A percentile compares a stretch with the other conserved stretches of the same genome.
These are phyloP conservation scores for Silvanus unidentatus DNA, from an alignment of 2,888 invertebrate genomes.

Conservation along the genomic window DNA sequence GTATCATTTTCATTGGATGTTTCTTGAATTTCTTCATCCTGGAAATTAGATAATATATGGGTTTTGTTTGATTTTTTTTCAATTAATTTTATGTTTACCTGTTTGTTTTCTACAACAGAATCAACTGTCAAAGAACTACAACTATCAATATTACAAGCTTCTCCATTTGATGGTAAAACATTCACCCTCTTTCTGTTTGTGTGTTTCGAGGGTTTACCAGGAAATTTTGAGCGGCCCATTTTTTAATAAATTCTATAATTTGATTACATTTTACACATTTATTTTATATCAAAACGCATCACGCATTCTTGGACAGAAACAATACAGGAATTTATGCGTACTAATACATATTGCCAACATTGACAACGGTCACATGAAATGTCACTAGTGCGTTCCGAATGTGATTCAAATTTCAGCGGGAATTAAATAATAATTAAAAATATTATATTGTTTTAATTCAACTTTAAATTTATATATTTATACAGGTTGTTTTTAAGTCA, in stretches of 20 bases:
- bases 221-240: slow-evolving; percentile 80
- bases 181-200: slow-evolving; percentile 80
- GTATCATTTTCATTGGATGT: slow-evolving; percentile 39
- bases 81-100: slow-evolving; percentile 38
- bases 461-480: background rate
- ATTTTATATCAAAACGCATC: slow-evolving; percentile 32
- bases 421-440: no score
- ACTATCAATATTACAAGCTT: slow-evolving; percentile 34
- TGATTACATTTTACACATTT: slow-evolving; percentile 28
- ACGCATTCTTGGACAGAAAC: slow-evolving; percentile 26
- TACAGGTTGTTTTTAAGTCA: background rate
- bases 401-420: no score
- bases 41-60: slow-evolving; percentile 13
- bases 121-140: slow-evolving; percentile 39
- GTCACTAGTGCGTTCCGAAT: no score
- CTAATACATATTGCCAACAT: no score
- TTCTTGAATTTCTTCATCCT: slow-evolving; percentile 35
- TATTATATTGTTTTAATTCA: background rate
- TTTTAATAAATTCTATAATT: slow-evolving; percentile 9
- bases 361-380: no score
- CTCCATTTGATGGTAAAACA: slow-evolving; percentile 56
- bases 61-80: slow-evolving; percentile 6
- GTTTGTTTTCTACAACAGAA: slow-evolving; percentile 40
- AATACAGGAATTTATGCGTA: slow-evolving; percentile 9
- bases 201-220: slow-evolving; percentile 82